phyloP scores from a whole-genome alignment of 2,797 vertebrate species.

The Chloroceryle amazona region DNA sequence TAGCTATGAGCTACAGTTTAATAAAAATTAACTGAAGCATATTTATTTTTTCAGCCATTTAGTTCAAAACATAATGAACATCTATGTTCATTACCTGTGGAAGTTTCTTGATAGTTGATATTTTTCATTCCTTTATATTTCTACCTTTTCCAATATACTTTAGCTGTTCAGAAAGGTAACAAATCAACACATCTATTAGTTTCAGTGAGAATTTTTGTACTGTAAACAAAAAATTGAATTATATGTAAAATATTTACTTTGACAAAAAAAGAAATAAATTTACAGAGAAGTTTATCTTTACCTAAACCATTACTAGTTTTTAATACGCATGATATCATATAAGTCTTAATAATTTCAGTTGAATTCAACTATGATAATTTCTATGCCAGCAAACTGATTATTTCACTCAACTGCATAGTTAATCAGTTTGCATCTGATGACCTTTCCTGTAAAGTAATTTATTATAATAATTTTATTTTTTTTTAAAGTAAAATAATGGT shows the following conservation, averaged over 20 bases:
- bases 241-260: background rate
- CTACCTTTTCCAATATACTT: background rate
- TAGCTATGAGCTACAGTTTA: background rate
- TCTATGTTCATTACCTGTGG: background rate
- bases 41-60: background rate
- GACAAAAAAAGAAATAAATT: background rate
- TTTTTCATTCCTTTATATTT: background rate
- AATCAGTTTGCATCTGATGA: constrained; percentile 47
- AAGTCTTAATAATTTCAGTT: background rate
- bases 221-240: background rate
- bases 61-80: background rate
- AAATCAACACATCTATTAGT: background rate
- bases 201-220: background rate
- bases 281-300: background rate
- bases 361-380: background rate
- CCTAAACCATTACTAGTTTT: background rate
- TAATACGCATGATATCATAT: background rate
- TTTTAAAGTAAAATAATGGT: background rate
- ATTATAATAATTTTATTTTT: background rate
- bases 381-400: constrained; percentile 10
- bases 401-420: background rate
- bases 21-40: background rate
- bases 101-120: background rate
- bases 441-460: constrained; percentile 23
- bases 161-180: background rate